phyloP scores from a whole-genome alignment of 2,797 vertebrate genomes.

The Phrynocephalus guinanensis region DNA sequence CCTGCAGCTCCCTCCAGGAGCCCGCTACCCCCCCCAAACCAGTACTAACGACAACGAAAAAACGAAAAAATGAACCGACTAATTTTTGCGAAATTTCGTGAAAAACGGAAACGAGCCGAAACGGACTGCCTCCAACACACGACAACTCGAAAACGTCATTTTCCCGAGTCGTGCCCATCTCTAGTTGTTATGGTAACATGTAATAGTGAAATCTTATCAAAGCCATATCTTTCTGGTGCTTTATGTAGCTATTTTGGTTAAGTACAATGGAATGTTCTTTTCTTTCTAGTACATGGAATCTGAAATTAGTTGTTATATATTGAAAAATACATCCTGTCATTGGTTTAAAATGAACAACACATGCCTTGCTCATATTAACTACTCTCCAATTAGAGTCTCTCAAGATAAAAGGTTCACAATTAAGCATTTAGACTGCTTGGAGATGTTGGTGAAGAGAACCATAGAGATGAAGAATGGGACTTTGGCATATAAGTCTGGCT shows the following conservation, averaged over 20 bases:
- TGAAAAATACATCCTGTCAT: constrained; percentile 14
- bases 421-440: constrained; percentile 30
- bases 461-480: not conserved
- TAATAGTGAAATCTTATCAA: constrained; percentile 71
- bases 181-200: constrained; percentile 72
- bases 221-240: constrained; percentile 57
- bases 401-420: constrained; percentile 31
- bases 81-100: too few species aligned
- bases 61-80: too few species aligned
- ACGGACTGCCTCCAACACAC: too few species aligned
- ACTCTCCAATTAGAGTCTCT: constrained; percentile 18
- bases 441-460: not conserved
- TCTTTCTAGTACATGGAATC: constrained; percentile 37
- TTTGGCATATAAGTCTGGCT: constrained; percentile 23
- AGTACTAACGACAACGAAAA: too few species aligned
- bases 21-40: too few species aligned
- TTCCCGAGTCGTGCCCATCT: too few species aligned
- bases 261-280: constrained; percentile 46
- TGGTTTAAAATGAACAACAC: constrained; percentile 31
- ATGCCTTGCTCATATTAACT: constrained; percentile 24
- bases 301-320: constrained; percentile 31
- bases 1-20: too few species aligned
- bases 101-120: too few species aligned
- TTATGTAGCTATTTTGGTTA: constrained; percentile 57
- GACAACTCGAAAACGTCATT: too few species aligned